A percentile compares a stretch with the other conserved stretches of the same genome.
These are phyloP conservation scores for Onychomys leucogaster DNA, from an alignment of 2,797 vertebrate genomes.

Conservation along the genomic window DNA sequence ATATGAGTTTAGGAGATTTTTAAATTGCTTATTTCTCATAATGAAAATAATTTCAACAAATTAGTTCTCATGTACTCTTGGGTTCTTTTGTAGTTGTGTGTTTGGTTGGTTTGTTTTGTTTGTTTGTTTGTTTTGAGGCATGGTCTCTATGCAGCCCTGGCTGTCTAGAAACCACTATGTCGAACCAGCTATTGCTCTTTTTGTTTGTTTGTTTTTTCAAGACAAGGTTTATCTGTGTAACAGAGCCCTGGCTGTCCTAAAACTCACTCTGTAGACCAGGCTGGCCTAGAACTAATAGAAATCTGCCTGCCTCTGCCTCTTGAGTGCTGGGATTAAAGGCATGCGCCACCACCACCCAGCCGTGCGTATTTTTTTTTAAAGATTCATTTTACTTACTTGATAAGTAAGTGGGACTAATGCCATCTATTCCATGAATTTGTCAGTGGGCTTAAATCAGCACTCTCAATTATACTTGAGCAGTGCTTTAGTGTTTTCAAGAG, in stretches of 20 bases:
- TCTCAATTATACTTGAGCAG: background rate
- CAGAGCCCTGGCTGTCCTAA: too few species aligned
- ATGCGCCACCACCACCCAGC: too few species aligned
- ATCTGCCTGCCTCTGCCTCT: too few species aligned
- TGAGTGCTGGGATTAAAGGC: too few species aligned
- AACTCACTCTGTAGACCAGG: too few species aligned
- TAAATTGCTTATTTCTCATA: conserved; percentile 57
- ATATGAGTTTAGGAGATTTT: conserved; percentile 37
- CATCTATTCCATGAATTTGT: background rate
- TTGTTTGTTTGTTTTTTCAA: too few species aligned
- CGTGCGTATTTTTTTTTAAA: background rate
- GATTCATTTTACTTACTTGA: conserved; percentile 37
- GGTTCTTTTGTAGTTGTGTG: background rate
- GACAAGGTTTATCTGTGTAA: background rate
- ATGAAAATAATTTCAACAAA: conserved; percentile 57
- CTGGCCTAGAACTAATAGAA: too few species aligned
- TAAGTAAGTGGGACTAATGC: background rate
- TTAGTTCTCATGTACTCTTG: background rate
- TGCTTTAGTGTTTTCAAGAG: background rate
- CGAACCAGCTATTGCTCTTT: background rate
- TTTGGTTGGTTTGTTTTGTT: background rate
- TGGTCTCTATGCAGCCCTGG: background rate
- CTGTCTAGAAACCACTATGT: background rate
- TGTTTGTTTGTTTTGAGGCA: background rate
- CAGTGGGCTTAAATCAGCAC: background rate